Evolutionary conservation across 2,113 vertebrate species (phyloP), one percentile per base, ranked within the genome.

Genomic region (Arvicanthis niloticus): DNA sequence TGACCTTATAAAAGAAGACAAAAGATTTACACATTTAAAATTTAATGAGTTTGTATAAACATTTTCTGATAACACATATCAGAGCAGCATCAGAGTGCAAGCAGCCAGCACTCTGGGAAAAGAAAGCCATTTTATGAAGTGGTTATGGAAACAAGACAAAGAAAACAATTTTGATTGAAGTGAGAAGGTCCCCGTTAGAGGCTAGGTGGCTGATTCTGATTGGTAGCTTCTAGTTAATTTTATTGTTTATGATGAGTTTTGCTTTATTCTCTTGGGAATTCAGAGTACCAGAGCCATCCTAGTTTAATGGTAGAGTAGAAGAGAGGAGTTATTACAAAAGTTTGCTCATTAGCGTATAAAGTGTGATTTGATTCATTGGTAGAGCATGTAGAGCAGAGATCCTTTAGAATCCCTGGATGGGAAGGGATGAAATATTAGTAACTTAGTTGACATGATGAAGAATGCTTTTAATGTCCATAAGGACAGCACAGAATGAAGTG

Each of bases 381-480:
- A 78, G 42, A 73, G 21, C 0, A 13, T 17, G 45, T 73, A 73
- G 42, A 78, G 22, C 1, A 31, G 29, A 62, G 26, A 48, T 12
- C 16, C 5, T 6, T 48, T 70, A 78, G 67, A 92, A 89, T 26
- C 9, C 45, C 72, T 62, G 15, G 31, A 17, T 96, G 21, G 21
- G 58, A 53, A 6, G 34, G 5, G 16, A 31, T 3, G 76, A 22
- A 76, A 81, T 88, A n/a, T 89, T 91, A 86, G 91, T 88, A 75
- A 29, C 22, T 73, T 68, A 15, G 19, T 40, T 76, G 91, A 75
- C 60, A 92, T 65, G 48, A 40, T 91, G 29, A 51, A 84, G 53
- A 80, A 68, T 72, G 80, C 29, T 94, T 85, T 92, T 65, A 92
- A 82, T 92, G 91, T 72, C 26, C 53, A 5, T 51, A 68, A 31